Evolutionary conservation across 1,140 invertebrate species (phyloP).

Genomic region (Bombus impatiens): DNA sequence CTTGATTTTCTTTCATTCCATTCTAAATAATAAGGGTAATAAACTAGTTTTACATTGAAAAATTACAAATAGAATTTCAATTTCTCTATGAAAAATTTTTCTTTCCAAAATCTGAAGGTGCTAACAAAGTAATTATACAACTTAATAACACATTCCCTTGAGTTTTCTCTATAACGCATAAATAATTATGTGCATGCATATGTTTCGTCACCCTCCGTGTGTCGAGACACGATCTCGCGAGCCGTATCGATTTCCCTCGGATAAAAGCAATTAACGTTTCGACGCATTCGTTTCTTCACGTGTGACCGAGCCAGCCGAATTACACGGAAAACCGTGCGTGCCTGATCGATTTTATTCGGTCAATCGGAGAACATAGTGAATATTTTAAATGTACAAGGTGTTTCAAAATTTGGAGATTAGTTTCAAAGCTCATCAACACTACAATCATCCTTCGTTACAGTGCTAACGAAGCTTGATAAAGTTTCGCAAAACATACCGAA

Average conservation of each 20-base stretch:
- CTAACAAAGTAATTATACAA: too few species aligned
- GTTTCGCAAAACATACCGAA: too few species aligned
- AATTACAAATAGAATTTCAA: too few species aligned
- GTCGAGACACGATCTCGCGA: background rate
- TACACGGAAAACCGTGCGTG: slow-evolving; percentile 22
- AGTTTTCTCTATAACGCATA: background rate
- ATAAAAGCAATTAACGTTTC: slow-evolving; percentile 54
- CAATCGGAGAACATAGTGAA: background rate
- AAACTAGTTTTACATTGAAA: too few species aligned
- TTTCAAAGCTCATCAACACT: too few species aligned
- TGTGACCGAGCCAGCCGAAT: slow-evolving; percentile 22
- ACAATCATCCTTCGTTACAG: too few species aligned
- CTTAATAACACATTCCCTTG: too few species aligned
- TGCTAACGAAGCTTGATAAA: too few species aligned
- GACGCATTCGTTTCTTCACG: slow-evolving; percentile 41
- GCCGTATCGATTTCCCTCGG: slow-evolving; percentile 35
- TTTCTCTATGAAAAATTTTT: too few species aligned
- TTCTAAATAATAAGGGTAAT: too few species aligned
- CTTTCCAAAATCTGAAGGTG: too few species aligned
- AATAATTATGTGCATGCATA: background rate
- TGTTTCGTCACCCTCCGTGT: background rate
- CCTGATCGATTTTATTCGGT: slow-evolving; percentile 6
- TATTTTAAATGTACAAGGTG: background rate
- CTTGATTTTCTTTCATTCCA: too few species aligned
- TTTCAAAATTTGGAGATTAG: background rate